A percentile compares a stretch with the other conserved stretches of the same genome.
phyloP scores from a whole-genome alignment of 2,797 vertebrate genomes.

The Eidolon dupreanum region DNA sequence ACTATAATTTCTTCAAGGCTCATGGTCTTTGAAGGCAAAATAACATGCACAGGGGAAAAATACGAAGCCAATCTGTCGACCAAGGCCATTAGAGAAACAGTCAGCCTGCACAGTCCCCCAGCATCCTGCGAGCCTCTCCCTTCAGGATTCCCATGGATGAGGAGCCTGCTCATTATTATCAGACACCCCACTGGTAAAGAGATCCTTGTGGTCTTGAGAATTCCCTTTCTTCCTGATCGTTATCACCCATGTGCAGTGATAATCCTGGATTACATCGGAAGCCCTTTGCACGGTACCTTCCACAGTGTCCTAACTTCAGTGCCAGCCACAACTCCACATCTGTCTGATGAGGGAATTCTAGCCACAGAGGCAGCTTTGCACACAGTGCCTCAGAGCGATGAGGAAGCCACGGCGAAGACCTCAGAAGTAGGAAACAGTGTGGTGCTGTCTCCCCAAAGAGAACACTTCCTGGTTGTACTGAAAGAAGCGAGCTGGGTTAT shows the following conservation, averaged over 20 bases:
- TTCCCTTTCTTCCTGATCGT: background rate
- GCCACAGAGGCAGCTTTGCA: background rate
- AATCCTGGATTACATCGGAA: rapidly evolving
- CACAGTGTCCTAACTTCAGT: background rate
- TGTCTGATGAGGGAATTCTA: background rate
- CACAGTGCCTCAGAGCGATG: background rate
- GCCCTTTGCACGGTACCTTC: background rate
- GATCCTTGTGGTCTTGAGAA: background rate
- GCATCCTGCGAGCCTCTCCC: background rate
- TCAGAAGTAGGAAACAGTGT: background rate
- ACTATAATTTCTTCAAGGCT: background rate
- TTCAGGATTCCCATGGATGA: background rate
- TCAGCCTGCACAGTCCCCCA: background rate
- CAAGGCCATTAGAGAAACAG: background rate
- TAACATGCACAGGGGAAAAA: background rate
- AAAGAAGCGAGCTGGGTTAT: background rate
- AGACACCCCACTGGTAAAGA: background rate
- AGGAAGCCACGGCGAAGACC: background rate
- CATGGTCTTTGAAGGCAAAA: background rate
- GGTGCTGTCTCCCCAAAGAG: background rate
- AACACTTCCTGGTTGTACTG: background rate
- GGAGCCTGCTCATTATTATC: background rate
- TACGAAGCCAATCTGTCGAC: background rate
- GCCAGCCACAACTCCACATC: background rate
- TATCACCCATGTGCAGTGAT: too few relatives aligned